Conservation (phyloP, 2,888 invertebrate species). For the Himalopsyche tibetana region DNA sequence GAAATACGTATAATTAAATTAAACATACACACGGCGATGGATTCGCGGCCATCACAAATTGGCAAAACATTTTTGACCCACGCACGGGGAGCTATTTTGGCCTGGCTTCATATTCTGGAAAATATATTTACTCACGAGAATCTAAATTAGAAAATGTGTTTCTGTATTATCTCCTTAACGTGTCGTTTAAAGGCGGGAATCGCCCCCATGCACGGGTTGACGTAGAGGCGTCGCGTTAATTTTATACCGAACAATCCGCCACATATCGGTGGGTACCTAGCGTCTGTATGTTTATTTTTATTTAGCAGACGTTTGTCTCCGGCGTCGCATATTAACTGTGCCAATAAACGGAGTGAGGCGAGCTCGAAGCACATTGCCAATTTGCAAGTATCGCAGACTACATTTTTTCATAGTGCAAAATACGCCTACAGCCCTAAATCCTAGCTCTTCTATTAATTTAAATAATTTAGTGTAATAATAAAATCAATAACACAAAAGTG, state of each 20-base stretch:
- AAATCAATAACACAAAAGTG: too few species aligned
- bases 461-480: not conserved
- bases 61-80: constrained; percentile 53
- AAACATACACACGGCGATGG: not conserved
- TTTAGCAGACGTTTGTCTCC: constrained; percentile 26
- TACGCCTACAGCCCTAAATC: not conserved
- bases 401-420: not conserved
- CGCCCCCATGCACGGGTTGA: constrained; percentile 34
- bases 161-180: not conserved
- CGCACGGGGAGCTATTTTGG: constrained; percentile 58
- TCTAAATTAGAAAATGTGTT: constrained; percentile 32
- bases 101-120: constrained; percentile 57
- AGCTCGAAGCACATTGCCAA: constrained; percentile 13
- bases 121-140: constrained; percentile 58
- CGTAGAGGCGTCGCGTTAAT: constrained; percentile 13
- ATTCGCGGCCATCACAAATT: constrained; percentile 21
- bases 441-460: not conserved
- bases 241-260: constrained; percentile 21
- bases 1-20: not conserved
- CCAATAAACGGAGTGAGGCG: constrained; percentile 18
- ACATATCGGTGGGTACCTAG: not conserved
- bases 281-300: not conserved
- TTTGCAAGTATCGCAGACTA: not conserved
- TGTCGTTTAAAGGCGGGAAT: constrained; percentile 12
- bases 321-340: constrained; percentile 26